Conservation (phyloP, 2,888 invertebrate species). For the Hirtodrosophila duncani region DNA sequence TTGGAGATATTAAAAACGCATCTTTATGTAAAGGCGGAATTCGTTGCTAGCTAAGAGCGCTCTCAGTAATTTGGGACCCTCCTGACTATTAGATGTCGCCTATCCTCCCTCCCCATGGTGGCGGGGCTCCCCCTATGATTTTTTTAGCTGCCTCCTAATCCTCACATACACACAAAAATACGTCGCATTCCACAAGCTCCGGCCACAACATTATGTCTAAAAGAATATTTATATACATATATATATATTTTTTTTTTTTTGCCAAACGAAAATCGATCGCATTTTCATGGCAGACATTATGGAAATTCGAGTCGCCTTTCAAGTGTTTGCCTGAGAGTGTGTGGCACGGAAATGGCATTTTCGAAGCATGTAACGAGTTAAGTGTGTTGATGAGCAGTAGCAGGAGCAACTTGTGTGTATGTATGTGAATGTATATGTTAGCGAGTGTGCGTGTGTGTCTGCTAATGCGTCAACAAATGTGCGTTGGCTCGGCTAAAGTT, state of each 20-base stretch:
- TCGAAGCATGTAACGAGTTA: constrained; percentile 68
- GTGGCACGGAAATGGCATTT: constrained; percentile 63
- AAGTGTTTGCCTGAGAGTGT: constrained; percentile 59
- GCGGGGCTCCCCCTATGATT: too few relatives aligned
- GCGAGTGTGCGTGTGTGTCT: constrained; percentile 15
- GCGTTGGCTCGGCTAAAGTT: constrained; percentile 51
- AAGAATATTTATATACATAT: not conserved
- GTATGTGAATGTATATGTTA: not conserved
- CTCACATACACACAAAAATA: too few relatives aligned
- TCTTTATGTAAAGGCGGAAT: constrained; percentile 41
- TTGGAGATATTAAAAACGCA: constrained; percentile 63
- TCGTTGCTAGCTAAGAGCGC: too few relatives aligned
- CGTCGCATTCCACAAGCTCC: constrained; percentile 8
- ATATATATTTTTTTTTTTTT: constrained; percentile 23
- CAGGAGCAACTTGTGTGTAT: not conserved
- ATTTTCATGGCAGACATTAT: constrained; percentile 75
- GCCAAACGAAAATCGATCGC: constrained; percentile 65
- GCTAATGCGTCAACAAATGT: constrained; percentile 67
- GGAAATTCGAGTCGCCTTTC: constrained; percentile 70
- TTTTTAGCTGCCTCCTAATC: too few relatives aligned
- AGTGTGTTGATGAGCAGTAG: constrained; percentile 18
- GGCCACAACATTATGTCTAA: constrained; percentile 58
- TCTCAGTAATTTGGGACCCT: too few relatives aligned
- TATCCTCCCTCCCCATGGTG: too few relatives aligned
- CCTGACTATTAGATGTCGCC: too few relatives aligned